These are phyloP conservation scores for Hyposoter didymator DNA, from an alignment of 2,888 invertebrate genomes.

Conservation along the genomic window DNA sequence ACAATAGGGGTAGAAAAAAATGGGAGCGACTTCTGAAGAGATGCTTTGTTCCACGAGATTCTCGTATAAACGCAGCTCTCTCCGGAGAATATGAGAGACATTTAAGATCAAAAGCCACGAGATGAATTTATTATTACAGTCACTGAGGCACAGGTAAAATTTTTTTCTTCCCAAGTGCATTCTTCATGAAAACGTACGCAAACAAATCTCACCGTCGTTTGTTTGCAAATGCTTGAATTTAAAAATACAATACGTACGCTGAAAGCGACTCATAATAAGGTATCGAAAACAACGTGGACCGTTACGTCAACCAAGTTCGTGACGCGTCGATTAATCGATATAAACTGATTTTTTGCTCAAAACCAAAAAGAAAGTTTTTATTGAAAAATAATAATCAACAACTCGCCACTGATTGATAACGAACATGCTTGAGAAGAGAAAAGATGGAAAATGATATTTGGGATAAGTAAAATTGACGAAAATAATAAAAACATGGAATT, in stretches of 20 bases:
- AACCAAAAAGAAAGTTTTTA: too few relatives aligned
- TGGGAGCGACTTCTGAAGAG: constrained; percentile 60
- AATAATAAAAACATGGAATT: background rate
- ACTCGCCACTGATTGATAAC: too few relatives aligned
- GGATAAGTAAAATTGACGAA: background rate
- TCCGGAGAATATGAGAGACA: constrained; percentile 41
- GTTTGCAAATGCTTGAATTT: background rate
- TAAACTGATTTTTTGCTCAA: too few relatives aligned
- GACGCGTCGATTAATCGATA: too few relatives aligned
- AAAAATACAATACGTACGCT: too few relatives aligned
- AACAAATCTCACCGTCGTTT: background rate
- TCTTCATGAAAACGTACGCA: background rate
- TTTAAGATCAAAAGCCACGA: constrained; percentile 57
- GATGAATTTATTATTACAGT: constrained; percentile 58
- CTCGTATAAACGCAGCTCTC: constrained; percentile 52
- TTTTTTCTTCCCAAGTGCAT: background rate
- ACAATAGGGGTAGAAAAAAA: constrained; percentile 63
- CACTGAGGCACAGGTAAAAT: background rate
- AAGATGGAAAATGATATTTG: background rate
- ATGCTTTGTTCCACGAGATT: constrained; percentile 60
- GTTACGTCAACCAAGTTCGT: too few relatives aligned
- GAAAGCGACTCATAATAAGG: too few relatives aligned
- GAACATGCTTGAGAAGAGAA: background rate
- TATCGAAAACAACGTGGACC: too few relatives aligned
- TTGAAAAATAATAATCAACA: too few relatives aligned